phyloP scores from a whole-genome alignment of 2,797 vertebrate species.

The Micromesistius poutassou region DNA sequence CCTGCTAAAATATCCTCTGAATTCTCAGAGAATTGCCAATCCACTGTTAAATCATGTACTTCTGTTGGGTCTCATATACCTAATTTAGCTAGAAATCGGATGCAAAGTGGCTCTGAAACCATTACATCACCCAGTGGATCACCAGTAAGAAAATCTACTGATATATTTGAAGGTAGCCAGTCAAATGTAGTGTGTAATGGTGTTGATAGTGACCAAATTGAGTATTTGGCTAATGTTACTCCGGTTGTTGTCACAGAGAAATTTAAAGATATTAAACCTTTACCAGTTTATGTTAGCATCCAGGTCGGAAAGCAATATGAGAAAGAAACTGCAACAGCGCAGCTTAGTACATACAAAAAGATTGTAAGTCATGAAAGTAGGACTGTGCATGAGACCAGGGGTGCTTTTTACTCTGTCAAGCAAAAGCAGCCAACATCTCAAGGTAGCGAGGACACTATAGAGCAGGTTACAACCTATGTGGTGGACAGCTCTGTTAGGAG shows the following conservation, averaged over 20 bases:
- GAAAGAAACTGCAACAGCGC: conserved; percentile 83
- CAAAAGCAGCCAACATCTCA: conserved; percentile 89
- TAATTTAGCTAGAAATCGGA: conserved; percentile 66
- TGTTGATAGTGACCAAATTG: conserved; percentile 75
- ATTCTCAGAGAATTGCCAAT: conserved; percentile 74
- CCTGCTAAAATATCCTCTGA: conserved; percentile 81
- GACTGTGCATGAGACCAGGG: conserved; percentile 90
- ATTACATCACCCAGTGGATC: conserved; percentile 77
- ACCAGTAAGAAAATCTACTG: conserved; percentile 84
- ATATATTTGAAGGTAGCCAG: conserved; percentile 84
- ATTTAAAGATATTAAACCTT: conserved; percentile 91
- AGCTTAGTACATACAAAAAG: conserved; percentile 89
- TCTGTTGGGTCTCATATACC: conserved; percentile 68
- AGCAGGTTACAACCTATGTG: conserved; percentile 91
- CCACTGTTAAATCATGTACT: conserved; percentile 75
- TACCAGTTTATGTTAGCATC: conserved; percentile 97
- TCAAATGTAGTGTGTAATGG: conserved; percentile 83
- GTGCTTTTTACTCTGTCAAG: conserved; percentile 86
- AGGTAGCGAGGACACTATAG: conserved; percentile 92
- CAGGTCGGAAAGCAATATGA: conserved; percentile 96
- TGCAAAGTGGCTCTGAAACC: conserved; percentile 71
- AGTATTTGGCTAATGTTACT: conserved; percentile 81
- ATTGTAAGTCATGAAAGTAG: conserved; percentile 93
- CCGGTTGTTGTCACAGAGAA: conserved; percentile 80
- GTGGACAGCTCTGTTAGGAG: conserved; percentile 93